Evolutionary conservation across 2,888 invertebrate genomes (phyloP).

Genomic region (Beris chalybata): DNA sequence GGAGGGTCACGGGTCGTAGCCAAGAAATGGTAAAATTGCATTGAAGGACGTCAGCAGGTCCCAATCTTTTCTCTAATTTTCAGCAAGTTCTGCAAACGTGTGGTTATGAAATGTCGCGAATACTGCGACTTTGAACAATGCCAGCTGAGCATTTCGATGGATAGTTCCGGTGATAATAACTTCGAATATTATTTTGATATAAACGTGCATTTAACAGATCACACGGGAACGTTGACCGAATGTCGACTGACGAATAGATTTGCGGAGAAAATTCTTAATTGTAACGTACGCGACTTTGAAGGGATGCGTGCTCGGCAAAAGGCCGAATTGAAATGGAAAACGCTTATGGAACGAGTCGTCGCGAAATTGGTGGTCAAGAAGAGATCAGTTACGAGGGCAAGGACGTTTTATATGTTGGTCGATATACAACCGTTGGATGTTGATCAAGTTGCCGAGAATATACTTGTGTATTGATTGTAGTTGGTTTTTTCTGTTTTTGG

Average conservation of each 20-base stretch:
- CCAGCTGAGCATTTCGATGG: slow-evolving; percentile 45
- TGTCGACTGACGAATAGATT: slow-evolving; percentile 62
- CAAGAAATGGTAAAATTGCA: slow-evolving; percentile 54
- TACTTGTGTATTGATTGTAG: slow-evolving; percentile 45
- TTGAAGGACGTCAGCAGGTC: slow-evolving; percentile 15
- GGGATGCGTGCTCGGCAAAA: slow-evolving; percentile 59
- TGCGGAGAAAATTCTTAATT: slow-evolving; percentile 63
- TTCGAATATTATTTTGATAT: slow-evolving; percentile 60
- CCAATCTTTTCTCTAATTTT: slow-evolving; percentile 17
- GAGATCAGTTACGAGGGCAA: slow-evolving; percentile 44
- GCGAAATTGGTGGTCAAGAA: slow-evolving; percentile 55
- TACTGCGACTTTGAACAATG: slow-evolving; percentile 49
- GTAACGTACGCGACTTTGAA: slow-evolving; percentile 60
- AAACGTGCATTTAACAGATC: slow-evolving; percentile 67
- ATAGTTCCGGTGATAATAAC: slow-evolving; percentile 41
- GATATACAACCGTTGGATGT: slow-evolving; percentile 46
- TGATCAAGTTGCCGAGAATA: slow-evolving; percentile 45
- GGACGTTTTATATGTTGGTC: slow-evolving; percentile 45
- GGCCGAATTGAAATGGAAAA: slow-evolving; percentile 64
- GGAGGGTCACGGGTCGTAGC: slow-evolving; percentile 55
- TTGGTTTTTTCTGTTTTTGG: neutral
- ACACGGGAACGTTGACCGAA: slow-evolving; percentile 67
- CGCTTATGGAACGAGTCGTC: slow-evolving; percentile 66
- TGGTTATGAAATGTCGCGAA: slow-evolving; percentile 40
- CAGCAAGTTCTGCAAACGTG: slow-evolving; percentile 46